Base-by-base conservation (phyloP, 2,888 invertebrate species). In the Apodemia duryi region DNA sequence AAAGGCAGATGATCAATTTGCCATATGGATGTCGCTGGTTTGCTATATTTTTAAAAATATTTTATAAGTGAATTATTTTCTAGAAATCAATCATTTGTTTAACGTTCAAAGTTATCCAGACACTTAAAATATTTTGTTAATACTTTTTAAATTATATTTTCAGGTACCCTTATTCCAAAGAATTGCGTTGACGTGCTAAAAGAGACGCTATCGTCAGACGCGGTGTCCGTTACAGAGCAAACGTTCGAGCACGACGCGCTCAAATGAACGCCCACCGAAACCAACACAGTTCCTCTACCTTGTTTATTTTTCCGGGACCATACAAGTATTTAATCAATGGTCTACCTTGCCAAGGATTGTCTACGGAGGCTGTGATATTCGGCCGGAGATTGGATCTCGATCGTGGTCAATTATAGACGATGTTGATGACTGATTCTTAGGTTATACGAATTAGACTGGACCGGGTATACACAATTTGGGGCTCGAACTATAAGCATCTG, bases 101-200 rank as follows among this genome's bases (percentile, higher is more conserved):
- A 4, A 35, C 35, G 35, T 41, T 41, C 41, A 41, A 9, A 9
- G 9, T 41, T 11, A 43, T 43, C 11, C 11, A 10, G 43, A 43
- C 2, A 7, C 7, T 43, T 43, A 43, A n/a, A 49, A 5, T 49
- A 49, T n/a, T 49, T 6, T 13, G 6, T 46, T 4, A 6, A 5
- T 5, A 11, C 5, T 49, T 49, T n/a, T 63, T 51, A 63, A 43
- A 6, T 32, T 38, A 63, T 49, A 21, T 64, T 68, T 61, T 80
- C 88, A 95, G 96, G 96, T 73, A 97, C 97, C 10, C 91, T 98
- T 73, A 97, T 98, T 91, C 97, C 98, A 79, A 97, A 97, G 92
- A 95, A 95, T 81, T 97, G 97, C 82, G 96, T 96, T 76, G 96
- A 97, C 77, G 86, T 95, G 38, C 89, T 97, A 61, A 94, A 95